Evolutionary conservation across 2,797 vertebrate genomes (phyloP), one percentile per base, ranked within the genome.

Genomic region (Tolypeutes matacus): DNA sequence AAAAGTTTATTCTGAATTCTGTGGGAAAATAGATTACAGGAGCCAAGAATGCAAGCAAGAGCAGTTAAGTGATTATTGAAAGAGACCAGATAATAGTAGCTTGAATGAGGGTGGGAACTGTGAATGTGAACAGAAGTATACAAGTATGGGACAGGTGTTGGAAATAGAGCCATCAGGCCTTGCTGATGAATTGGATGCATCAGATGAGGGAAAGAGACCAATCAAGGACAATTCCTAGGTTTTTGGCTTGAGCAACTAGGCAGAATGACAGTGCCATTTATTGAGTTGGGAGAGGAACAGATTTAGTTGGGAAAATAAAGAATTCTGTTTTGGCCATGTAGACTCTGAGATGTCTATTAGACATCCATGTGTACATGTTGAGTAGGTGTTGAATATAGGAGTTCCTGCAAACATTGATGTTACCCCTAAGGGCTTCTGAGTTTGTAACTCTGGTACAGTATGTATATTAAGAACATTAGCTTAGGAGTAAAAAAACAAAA

Each of bases 201-300:
- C 20, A 17, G 18, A 36, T 67, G 60, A 95, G 11, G 27, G 14
- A 49, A 93, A 70, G 21, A 77, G 62, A 75, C 49, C 72, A 67
- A 34, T 76, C 39, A 90, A 86, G 39, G 53, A 39, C 13, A 60
- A 29, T 64, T 34, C 20, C 80, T 75, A 34, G 25, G 27, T 49
- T 83, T 78, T 67, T 53, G 81, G 42, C 56, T 92, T 84, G 51
- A 96, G 39, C n/a, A 80, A 80, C 4, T 70, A 60, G 13, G 25
- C 46, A 86, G 92, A 39, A 70, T 56, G 15, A 56, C 49, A 76
- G 15, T 42, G 21, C 36, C 76, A 70, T 34, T 69, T 58, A 83
- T 29, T 67, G 46, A 56, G 31, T 64, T 12, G 23, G 39, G 49
- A 81, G 4, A 82, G n/a, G 21, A 87, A 64, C 6, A 62, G 17